Percentiles rank a stretch among this genome's conserved stretches.
Conservation (phyloP, 2,797 vertebrate species). For the Taeniopygia guttata region DNA sequence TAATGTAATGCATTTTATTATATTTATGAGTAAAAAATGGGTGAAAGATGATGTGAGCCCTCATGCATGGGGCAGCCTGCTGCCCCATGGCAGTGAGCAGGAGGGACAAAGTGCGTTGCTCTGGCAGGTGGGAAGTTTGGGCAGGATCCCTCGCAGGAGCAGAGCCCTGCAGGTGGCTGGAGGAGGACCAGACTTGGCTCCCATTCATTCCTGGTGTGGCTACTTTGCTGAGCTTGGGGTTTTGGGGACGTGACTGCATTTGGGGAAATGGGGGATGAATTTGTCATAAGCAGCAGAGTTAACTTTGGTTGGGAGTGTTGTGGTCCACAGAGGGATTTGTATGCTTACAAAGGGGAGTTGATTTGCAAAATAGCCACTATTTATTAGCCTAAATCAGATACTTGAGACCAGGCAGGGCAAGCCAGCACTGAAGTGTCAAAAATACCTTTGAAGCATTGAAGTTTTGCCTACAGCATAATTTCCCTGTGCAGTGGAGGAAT, state of each 20-base stretch:
- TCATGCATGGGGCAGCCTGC: no score
- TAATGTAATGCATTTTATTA: background rate
- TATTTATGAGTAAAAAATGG: background rate
- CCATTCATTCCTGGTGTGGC: background rate
- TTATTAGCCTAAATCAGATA: background rate
- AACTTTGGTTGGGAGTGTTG: fast-evolving
- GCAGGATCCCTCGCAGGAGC: background rate
- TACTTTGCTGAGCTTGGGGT: background rate
- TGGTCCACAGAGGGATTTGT: background rate
- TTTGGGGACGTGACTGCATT: background rate
- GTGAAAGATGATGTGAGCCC: background rate
- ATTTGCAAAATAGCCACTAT: background rate
- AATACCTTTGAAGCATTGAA: background rate
- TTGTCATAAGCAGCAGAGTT: background rate
- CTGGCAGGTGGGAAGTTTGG: background rate
- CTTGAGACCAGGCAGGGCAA: background rate
- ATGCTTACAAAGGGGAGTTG: background rate
- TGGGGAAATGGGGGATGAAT: background rate
- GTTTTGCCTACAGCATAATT: background rate
- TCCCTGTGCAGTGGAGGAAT: background rate
- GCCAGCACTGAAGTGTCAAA: background rate
- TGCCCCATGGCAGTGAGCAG: background rate
- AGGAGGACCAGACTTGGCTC: background rate
- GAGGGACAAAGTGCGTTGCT: fast-evolving
- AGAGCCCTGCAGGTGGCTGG: background rate